phyloP scores from a whole-genome alignment of 2,113 vertebrate genomes.

The Egretta garzetta region DNA sequence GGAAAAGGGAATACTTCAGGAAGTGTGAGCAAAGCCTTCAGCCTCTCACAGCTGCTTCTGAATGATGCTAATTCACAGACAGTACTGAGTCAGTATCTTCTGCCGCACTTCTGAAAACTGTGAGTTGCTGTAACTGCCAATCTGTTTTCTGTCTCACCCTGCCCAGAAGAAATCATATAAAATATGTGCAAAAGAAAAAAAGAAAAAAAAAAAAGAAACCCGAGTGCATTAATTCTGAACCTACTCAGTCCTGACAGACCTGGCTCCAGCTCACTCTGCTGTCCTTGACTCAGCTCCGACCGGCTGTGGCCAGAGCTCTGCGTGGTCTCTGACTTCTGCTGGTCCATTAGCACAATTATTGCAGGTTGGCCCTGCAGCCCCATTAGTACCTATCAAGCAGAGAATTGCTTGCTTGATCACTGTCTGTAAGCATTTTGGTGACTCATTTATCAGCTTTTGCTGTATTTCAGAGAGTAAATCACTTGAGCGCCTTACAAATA shows the following conservation, averaged over 20 bases:
- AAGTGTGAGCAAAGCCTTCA: not conserved
- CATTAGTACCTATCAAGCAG: conserved; percentile 29
- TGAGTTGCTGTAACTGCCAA: not conserved
- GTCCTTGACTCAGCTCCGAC: not conserved
- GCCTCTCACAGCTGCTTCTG: conserved; percentile 27
- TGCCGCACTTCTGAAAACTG: not conserved
- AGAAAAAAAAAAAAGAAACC: not conserved
- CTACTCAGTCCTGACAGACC: not conserved
- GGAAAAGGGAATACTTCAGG: not conserved
- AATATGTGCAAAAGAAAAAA: not conserved
- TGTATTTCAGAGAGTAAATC: conserved; percentile 40
- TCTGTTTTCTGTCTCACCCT: not conserved
- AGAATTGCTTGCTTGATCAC: conserved; percentile 27
- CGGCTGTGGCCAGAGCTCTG: not conserved
- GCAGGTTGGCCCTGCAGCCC: not conserved
- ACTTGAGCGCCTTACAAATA: conserved; percentile 26
- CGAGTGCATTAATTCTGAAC: not conserved
- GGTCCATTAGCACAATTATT: conserved; percentile 34
- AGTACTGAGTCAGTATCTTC: not conserved
- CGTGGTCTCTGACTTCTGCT: not conserved
- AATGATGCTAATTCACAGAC: not conserved
- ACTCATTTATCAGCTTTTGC: conserved; percentile 46
- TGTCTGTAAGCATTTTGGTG: conserved; percentile 34
- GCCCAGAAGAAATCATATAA: not conserved
- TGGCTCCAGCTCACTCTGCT: not conserved